Conservation (phyloP, 64 coral and sea anemone genomes). For the Catalaphyllia jardinei region DNA sequence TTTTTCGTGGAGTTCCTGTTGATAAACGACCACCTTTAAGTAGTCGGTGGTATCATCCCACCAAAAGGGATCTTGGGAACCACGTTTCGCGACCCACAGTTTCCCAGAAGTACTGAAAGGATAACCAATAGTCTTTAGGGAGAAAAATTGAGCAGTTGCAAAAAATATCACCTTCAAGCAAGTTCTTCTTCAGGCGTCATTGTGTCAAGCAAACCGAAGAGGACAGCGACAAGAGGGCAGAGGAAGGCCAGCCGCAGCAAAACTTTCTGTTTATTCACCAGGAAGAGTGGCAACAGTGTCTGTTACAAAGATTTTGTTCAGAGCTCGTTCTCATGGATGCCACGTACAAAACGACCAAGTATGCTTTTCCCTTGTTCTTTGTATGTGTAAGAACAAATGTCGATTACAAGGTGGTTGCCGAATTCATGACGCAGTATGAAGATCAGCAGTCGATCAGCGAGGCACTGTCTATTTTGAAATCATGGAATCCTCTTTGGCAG, state of each 20-base stretch:
- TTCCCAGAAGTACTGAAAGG: not conserved
- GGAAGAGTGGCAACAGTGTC: slow-evolving; percentile 46
- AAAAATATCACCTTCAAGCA: not conserved
- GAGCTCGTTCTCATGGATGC: slow-evolving; percentile 65
- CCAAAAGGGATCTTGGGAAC: slow-evolving; percentile 46
- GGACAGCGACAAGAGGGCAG: not conserved
- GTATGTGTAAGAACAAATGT: slow-evolving; percentile 57
- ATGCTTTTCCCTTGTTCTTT: slow-evolving; percentile 59
- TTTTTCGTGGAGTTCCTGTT: slow-evolving; percentile 12
- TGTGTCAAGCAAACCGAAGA: not conserved
- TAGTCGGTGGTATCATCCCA: slow-evolving; percentile 37
- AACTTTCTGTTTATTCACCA: slow-evolving; percentile 61
- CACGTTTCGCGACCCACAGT: slow-evolving; percentile 40
- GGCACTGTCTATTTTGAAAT: slow-evolving; percentile 19
- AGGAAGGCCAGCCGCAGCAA: not conserved
- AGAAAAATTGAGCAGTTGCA: slow-evolving; percentile 42
- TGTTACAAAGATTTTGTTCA: slow-evolving; percentile 26
- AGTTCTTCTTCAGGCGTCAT: slow-evolving; percentile 3
- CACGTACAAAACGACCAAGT: slow-evolving; percentile 66
- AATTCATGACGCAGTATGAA: slow-evolving; percentile 60
- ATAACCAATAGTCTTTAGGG: slow-evolving; percentile 49
- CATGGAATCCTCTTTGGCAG: slow-evolving; percentile 46
- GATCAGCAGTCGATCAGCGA: slow-evolving; percentile 47
- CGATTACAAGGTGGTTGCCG: slow-evolving; percentile 58
- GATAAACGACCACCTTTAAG: not conserved